A percentile compares a stretch with the other conserved stretches of the same genome.
Conservation (phyloP, 2,888 invertebrate species). For the Drosophila demipolita region DNA sequence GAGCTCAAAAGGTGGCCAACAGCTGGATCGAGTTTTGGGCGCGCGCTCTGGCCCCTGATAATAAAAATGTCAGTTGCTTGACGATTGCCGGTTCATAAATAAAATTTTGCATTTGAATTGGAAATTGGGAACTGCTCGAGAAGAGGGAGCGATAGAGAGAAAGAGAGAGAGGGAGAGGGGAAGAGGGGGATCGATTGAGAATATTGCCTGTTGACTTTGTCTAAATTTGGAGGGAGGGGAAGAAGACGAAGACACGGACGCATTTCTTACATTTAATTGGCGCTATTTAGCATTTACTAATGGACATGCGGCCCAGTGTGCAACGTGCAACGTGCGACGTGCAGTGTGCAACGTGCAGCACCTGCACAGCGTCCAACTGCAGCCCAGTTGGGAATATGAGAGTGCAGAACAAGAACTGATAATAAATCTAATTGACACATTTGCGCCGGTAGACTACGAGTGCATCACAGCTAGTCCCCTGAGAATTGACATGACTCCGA, state of each 20-base stretch:
- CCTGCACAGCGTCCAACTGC: conserved; percentile 46
- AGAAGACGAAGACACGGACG: conserved; percentile 33
- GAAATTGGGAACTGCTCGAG: conserved; percentile 53
- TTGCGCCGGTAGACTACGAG: conserved; percentile 69
- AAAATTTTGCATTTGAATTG: conserved; percentile 76
- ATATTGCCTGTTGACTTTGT: conserved; percentile 2
- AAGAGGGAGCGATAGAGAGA: neutral
- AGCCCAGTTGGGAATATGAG: conserved; percentile 54
- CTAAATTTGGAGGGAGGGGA: conserved; percentile 29
- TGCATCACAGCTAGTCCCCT: conserved; percentile 41
- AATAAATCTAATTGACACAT: conserved; percentile 85
- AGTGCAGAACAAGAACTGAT: conserved; percentile 72
- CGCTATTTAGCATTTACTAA: conserved; percentile 76
- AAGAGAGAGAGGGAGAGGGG: neutral
- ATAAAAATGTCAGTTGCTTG: conserved; percentile 83
- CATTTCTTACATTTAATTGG: conserved; percentile 77
- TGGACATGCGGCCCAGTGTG: conserved; percentile 72
- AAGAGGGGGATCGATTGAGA: neutral
- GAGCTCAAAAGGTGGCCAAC: conserved; percentile 46
- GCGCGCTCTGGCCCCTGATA: conserved; percentile 70
- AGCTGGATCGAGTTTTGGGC: conserved; percentile 72
- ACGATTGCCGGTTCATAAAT: conserved; percentile 81
- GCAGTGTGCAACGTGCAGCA: conserved; percentile 44
- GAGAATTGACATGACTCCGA: conserved; percentile 62
- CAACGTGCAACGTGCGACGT: conserved; percentile 21